Evolutionary conservation across 2,113 vertebrate species (phyloP), one percentile per base, ranked within the genome.

Genomic region (Sardina pilchardus): DNA sequence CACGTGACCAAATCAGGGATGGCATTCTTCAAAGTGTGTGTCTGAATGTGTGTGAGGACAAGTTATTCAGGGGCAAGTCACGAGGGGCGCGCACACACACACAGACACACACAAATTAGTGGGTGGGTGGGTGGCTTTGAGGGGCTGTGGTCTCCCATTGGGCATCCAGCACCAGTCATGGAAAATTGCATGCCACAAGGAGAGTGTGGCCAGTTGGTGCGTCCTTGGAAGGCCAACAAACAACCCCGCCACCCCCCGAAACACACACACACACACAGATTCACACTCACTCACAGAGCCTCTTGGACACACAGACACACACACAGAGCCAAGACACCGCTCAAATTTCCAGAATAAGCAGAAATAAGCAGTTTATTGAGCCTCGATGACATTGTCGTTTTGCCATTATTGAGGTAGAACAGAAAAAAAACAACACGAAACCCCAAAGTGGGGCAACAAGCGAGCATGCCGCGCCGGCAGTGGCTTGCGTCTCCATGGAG

Each of bases 1-100:
- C 56, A 83, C 19, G 85, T 87, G 81, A 89, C 89, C 86, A 88
- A 81, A 89, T 78, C 81, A 85, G 90, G 88, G 67, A 56, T 86
- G 88, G 86, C 83, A 90, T 88, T 84, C 63, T 43, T 42, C 42
- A 43, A 83, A 47, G 83, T 81, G 59, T 67, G 67, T 34, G 83
- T 17, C 34, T 42, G 56, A 47, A 34, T 34, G 81, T 45, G 42
- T 81, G 26, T 48, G 43, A 45, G 45, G 26, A 85, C 43, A 30
- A 36, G 75, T 82, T 85, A 82, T 34, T 78, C 56, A 14, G 44
- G 30, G 42, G 53, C 17, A 81, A 75, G 80, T 30, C 48, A 81
- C 43, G 53, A 19, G 67, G 43, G 67, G 21, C n/a, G 12, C 63
- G 34, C n/a, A 71, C 63, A 71, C 63, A 71, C 63, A 26, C 71